Percentiles rank a stretch among this genome's conserved stretches.
phyloP scores from a whole-genome alignment of 2,797 vertebrate species.

The Toxotes lorentzi region DNA sequence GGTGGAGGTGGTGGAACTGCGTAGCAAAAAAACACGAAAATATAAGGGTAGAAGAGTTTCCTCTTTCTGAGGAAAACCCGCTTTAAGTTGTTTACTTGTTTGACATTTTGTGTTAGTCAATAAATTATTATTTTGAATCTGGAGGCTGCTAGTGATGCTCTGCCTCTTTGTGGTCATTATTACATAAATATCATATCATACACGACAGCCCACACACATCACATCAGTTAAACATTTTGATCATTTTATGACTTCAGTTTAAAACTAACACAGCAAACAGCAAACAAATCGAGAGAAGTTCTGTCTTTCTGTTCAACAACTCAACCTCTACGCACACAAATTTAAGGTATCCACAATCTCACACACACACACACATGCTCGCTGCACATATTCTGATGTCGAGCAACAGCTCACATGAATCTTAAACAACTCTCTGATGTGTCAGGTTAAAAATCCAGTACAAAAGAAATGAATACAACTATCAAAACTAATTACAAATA shows the following conservation, averaged over 20 bases:
- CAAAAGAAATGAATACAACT: slow-evolving; percentile 35
- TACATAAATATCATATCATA: slow-evolving; percentile 51
- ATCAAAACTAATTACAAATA: slow-evolving; percentile 34
- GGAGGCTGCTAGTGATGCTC: neutral
- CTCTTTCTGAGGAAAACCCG: slow-evolving; percentile 1
- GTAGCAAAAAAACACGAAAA: slow-evolving; percentile 34
- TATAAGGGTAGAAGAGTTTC: slow-evolving; percentile 5
- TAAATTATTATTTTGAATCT: neutral
- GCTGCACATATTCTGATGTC: slow-evolving; percentile 3
- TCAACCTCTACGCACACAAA: slow-evolving; percentile 27
- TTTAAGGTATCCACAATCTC: slow-evolving; percentile 35
- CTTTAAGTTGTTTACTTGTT: slow-evolving; percentile 6
- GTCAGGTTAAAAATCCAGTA: slow-evolving; percentile 19
- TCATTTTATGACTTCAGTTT: slow-evolving; percentile 40
- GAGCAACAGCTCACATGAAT: slow-evolving; percentile 9
- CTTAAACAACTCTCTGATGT: neutral
- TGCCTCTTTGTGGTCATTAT: slow-evolving; percentile 23
- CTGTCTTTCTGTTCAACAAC: slow-evolving; percentile 41
- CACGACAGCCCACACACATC: slow-evolving; percentile 9
- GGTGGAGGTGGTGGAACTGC: slow-evolving; percentile 24
- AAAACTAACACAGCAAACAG: slow-evolving; percentile 49
- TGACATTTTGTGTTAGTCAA: slow-evolving; percentile 12
- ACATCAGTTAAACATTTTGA: slow-evolving; percentile 42
- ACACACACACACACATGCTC: neutral
- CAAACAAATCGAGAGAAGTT: slow-evolving; percentile 46